These are phyloP conservation scores for Pao palembangensis DNA, from an alignment of 2,113 vertebrate genomes.

Conservation along the genomic window DNA sequence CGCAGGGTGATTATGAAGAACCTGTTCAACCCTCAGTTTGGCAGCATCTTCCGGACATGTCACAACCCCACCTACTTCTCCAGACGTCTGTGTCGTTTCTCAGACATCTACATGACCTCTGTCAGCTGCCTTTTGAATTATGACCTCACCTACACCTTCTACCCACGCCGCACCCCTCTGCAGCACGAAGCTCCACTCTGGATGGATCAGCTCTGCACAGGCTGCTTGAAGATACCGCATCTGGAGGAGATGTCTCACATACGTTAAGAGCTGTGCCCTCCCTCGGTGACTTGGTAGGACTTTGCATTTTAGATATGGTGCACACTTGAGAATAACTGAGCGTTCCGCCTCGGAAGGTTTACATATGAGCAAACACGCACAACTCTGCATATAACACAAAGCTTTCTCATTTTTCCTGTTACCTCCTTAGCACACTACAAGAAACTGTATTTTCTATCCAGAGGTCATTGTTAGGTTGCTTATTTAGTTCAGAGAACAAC, in stretches of 20 bases:
- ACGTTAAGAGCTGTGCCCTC: constrained; percentile 61
- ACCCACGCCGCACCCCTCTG: constrained; percentile 80
- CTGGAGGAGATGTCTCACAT: constrained; percentile 82
- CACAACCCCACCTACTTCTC: constrained; percentile 86
- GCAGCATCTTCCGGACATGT: constrained; percentile 82
- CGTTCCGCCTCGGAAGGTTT: constrained; percentile 9
- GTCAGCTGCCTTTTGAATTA: constrained; percentile 82
- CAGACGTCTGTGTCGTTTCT: constrained; percentile 79
- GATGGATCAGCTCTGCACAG: constrained; percentile 86
- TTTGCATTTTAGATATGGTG: constrained; percentile 19
- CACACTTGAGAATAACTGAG: constrained; percentile 25
- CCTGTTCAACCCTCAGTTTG: constrained; percentile 81
- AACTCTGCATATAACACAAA: neutral
- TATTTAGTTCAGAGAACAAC: neutral
- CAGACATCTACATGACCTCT: constrained; percentile 82
- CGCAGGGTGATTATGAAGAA: constrained; percentile 79
- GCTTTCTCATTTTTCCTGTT: neutral
- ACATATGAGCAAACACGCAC: constrained; percentile 3
- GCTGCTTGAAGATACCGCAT: constrained; percentile 81
- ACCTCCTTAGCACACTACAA: constrained; percentile 32
- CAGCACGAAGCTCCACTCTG: constrained; percentile 83
- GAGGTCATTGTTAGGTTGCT: neutral
- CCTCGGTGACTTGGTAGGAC: constrained; percentile 39
- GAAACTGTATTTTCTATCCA: constrained; percentile 25
- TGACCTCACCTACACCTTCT: constrained; percentile 77